Evolutionary conservation across 2,797 vertebrate genomes (phyloP), one percentile per base, ranked within the genome.

Genomic region (Sebastes oblongus): DNA sequence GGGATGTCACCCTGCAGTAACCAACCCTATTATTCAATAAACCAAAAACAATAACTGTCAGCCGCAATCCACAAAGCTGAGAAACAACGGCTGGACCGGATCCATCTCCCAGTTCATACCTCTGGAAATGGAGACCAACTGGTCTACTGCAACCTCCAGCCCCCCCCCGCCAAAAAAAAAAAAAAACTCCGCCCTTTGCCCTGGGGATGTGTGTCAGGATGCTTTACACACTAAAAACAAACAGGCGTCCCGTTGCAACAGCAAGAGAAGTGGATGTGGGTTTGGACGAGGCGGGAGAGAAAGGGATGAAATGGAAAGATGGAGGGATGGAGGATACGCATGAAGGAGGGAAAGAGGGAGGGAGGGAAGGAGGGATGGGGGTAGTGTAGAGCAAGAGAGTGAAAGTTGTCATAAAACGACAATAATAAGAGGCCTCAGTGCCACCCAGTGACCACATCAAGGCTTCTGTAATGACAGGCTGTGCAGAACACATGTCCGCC

Each of bases 371-470:
- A 34, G 66, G 13, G 42, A 64, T 16, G 9, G 24, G 50, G 60
- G 69, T 29, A n/a, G 34, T 24, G 64, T 9, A 12, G 86, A 73
- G 84, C 73, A 27, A 83, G 85, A 88, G 85, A 94, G 94, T 84
- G 93, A 95, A 93, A 96, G 94, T 94, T 92, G 91, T 93, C 92
- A 88, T 94, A 93, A 94, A 95, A 92, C 77, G 75, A 90, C 89
- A 92, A 93, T 94, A 94, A 96, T 94, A 90, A 94, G 88, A 94
- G 88, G 92, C 91, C 92, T 89, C 77, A 62, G 88, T 94, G 88
- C 94, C 94, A 93, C 94, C 94, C 95, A 90, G 88, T 85, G 92
- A 95, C 95, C 95, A 94, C 96, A 96, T 95, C 92, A 96, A 94
- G 88, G 90, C 89, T 25, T 72, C 83, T 73, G 81, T 95, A 95